Base-by-base conservation (phyloP, 2,888 invertebrate genomes). In the Lysandra coridon region DNA sequence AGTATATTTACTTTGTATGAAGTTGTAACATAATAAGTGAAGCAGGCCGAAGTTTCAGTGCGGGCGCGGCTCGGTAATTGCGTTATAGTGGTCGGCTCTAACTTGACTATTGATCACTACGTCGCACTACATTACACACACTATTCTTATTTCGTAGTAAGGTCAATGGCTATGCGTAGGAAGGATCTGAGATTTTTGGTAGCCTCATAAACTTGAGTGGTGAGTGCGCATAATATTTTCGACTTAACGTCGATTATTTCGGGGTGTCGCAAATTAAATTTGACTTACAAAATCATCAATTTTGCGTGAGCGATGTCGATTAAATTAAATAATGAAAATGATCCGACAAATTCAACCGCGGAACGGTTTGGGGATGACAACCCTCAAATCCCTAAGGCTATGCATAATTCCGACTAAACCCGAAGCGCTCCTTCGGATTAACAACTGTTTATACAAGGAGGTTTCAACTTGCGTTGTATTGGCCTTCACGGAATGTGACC, bases 401-500 rank as follows among this genome's bases (percentile, higher is more conserved):
- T 91, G 92, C 91, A 92, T 93, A 93, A 93, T 92, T 90, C 90
- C 90, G 85, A 87, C 89, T 88, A 86, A 87, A 90, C 91, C 91
- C 92, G 91, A 90, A 91, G 88, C 90, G 90, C 88, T 90, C 85
- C 85, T 83, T 84, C 82, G 91, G 92, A 91, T 93, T 93, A 92
- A 85, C 87, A 84, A 85, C 88, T 91, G 90, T 90, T 91, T 91
- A 90, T 87, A 89, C 89, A 89, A 86, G 87, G 85, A 88, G 88
- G 88, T 89, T 90, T 87, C 86, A 86, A 90, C 88, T 90, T 86
- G 83, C 82, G 85, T 86, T 84, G 87, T 85, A 85, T 84, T 86
- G 85, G 84, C 84, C 86, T 85, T 81, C 80, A 80, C 80, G 78
- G 79, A 82, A 82, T 80, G 80, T 77, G 80, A 80, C 80, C 62